Evolutionary conservation across 2,113 vertebrate genomes (phyloP).

Genomic region (Oreochromis spilurus): DNA sequence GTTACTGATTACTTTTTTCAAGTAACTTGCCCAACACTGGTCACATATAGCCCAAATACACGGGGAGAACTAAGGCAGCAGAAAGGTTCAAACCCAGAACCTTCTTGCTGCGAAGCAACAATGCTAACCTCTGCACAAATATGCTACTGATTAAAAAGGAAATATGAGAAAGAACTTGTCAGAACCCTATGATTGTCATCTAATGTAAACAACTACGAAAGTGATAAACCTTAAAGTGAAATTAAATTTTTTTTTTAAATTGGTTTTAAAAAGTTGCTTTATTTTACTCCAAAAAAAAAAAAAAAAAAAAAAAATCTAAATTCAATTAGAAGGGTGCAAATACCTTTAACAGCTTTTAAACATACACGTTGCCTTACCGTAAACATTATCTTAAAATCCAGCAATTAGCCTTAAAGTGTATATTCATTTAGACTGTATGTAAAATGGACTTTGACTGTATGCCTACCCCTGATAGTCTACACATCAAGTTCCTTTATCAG

Average conservation of each 20-base stretch:
- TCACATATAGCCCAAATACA: neutral
- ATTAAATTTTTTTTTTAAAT: neutral
- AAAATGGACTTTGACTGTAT: neutral
- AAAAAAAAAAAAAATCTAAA: fast-evolving
- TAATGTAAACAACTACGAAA: neutral
- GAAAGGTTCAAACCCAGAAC: neutral
- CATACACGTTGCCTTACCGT: neutral
- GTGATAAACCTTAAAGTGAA: neutral
- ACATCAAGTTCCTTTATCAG: neutral
- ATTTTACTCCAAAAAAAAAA: neutral
- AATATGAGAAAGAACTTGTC: fast-evolving
- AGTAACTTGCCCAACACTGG: no score
- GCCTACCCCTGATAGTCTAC: neutral
- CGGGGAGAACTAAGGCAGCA: neutral
- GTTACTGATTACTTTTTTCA: no score
- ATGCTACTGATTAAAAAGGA: neutral
- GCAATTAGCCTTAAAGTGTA: neutral
- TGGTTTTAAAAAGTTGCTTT: neutral
- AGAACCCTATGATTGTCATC: neutral
- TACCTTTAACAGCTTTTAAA: neutral
- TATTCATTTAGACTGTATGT: neutral
- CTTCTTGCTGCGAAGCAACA: neutral
- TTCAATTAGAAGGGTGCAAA: neutral
- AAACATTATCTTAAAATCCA: neutral
- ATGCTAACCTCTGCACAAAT: neutral